phyloP scores from a whole-genome alignment of 1,140 invertebrate genomes.

The Ostrea denselamellosa region DNA sequence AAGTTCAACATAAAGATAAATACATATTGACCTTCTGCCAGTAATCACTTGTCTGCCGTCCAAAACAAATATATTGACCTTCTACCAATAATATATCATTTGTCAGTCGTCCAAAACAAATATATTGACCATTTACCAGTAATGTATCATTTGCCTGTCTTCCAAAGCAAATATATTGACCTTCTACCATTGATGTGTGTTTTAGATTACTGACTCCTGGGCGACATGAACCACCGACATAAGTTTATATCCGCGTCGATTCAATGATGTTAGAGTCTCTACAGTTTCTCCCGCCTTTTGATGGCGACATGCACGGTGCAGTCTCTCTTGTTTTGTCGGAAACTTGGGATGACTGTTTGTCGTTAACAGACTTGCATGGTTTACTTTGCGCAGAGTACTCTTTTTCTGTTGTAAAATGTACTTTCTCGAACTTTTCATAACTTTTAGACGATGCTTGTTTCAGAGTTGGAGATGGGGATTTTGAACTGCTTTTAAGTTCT shows the following conservation, averaged over 20 bases:
- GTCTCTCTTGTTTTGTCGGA: neutral
- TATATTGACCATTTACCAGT: no score
- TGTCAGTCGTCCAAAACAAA: no score
- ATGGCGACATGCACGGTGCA: neutral
- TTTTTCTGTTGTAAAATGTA: neutral
- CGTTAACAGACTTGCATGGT: neutral
- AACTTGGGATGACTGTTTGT: neutral
- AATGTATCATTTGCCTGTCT: no score
- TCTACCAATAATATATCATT: no score
- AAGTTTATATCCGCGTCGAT: neutral
- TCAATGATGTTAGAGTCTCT: conserved; percentile 10
- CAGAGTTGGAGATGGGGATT: neutral
- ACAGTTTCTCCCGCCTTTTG: neutral
- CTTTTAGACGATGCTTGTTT: neutral
- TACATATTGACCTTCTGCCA: no score
- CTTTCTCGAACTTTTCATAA: neutral
- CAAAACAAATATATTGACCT: no score
- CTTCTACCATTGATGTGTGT: no score
- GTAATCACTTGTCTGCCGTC: no score
- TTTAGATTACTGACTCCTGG: no score
- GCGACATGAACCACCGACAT: no score
- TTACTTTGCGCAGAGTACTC: neutral
- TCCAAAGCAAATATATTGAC: no score
- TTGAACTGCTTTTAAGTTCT: neutral
- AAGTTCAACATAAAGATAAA: no score